phyloP scores from a whole-genome alignment of 2,113 vertebrate species.

The Thalassoma bifasciatum region DNA sequence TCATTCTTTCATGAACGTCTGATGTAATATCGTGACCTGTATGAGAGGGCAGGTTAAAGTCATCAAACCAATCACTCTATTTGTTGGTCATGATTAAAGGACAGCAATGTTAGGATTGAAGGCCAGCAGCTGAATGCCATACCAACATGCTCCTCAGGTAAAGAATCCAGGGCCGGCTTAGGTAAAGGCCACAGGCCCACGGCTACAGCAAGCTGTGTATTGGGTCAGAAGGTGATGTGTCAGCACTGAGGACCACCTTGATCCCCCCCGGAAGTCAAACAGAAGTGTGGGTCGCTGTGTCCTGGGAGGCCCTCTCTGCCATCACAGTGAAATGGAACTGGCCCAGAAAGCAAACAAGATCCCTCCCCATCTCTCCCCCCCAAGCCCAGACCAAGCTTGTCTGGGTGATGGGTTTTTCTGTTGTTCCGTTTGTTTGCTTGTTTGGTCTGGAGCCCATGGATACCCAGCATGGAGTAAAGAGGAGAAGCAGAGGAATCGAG shows the following conservation, averaged over 20 bases:
- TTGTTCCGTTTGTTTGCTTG: slow-evolving; percentile 85
- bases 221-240: slow-evolving; percentile 62
- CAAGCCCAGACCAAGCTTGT: slow-evolving; percentile 75
- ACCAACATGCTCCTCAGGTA: slow-evolving; percentile 44
- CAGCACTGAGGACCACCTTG: slow-evolving; percentile 66
- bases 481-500: slow-evolving; percentile 40
- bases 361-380: slow-evolving; percentile 59
- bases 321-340: slow-evolving; percentile 80
- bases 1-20: slow-evolving; percentile 19
- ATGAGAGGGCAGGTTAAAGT: not conserved
- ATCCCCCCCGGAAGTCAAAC: slow-evolving; percentile 74
- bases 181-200: slow-evolving; percentile 58
- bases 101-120: slow-evolving; percentile 41
- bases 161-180: slow-evolving; percentile 49
- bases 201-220: slow-evolving; percentile 61
- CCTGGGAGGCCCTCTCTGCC: slow-evolving; percentile 73
- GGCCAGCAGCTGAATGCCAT: slow-evolving; percentile 56
- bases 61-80: slow-evolving; percentile 23
- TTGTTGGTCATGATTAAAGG: slow-evolving; percentile 23
- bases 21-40: not conserved
- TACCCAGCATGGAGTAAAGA: slow-evolving; percentile 69
- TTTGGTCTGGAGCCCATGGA: slow-evolving; percentile 76
- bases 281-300: slow-evolving; percentile 66
- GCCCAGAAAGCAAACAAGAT: slow-evolving; percentile 79
- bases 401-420: slow-evolving; percentile 79